phyloP scores from a whole-genome alignment of 2,113 vertebrate genomes.

The Aldabrachelys gigantea region DNA sequence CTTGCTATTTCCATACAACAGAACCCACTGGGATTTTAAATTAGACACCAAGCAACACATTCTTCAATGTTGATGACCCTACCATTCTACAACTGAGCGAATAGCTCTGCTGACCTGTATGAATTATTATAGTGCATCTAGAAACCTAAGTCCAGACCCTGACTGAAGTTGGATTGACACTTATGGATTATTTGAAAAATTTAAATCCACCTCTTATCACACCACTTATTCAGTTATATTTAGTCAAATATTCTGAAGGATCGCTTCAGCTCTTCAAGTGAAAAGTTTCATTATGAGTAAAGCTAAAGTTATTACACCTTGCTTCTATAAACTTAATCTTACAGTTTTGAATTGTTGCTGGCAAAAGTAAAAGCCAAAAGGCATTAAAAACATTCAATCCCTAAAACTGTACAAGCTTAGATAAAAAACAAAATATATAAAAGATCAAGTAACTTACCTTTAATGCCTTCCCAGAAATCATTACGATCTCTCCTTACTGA shows the following conservation, averaged over 20 bases:
- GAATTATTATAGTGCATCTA: not conserved
- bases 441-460: constrained; percentile 83
- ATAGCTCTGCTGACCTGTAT: not conserved
- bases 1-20: not conserved
- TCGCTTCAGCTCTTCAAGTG: not conserved
- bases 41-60: not conserved
- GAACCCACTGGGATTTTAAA: not conserved
- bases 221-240: not conserved
- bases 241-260: not conserved
- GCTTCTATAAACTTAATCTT: not conserved
- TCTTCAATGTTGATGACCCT: not conserved
- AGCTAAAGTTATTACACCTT: not conserved
- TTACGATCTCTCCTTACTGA: constrained; percentile 97
- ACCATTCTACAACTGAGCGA: not conserved
- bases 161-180: not conserved
- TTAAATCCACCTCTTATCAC: not conserved
- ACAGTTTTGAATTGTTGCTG: not conserved
- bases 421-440: not conserved
- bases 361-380: not conserved
- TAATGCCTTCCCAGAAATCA: constrained; percentile 99
- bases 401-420: accelerated
- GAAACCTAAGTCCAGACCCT: not conserved
- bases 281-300: not conserved
- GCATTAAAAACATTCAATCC: not conserved
- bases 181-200: not conserved